phyloP scores from a whole-genome alignment of 2,113 vertebrate genomes.

The Hippocampus mohnikei region DNA sequence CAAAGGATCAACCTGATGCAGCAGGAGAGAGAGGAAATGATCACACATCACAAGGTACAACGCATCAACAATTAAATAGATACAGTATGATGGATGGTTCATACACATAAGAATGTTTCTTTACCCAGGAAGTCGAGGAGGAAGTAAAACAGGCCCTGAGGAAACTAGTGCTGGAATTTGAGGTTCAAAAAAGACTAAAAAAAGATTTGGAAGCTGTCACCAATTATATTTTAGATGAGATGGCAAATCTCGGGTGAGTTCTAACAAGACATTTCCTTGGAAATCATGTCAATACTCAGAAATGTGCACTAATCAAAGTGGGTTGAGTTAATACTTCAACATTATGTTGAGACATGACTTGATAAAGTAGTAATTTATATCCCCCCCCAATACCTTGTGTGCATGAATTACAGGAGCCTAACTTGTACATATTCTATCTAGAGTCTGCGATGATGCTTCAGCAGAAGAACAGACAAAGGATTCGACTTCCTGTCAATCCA shows the following conservation, averaged over 20 bases:
- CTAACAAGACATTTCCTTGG: neutral
- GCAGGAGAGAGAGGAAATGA: slow-evolving; percentile 75
- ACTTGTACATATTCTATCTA: slow-evolving; percentile 24
- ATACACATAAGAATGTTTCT: neutral
- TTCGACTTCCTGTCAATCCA: slow-evolving; percentile 4
- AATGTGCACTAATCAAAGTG: neutral
- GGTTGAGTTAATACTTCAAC: neutral
- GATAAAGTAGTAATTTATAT: neutral
- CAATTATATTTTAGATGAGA: slow-evolving; percentile 74
- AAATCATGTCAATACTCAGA: neutral
- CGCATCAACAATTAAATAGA: no score
- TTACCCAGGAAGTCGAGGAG: slow-evolving; percentile 77
- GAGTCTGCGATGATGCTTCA: slow-evolving; percentile 30
- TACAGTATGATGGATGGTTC: neutral
- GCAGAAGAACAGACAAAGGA: slow-evolving; percentile 21
- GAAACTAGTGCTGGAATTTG: slow-evolving; percentile 75
- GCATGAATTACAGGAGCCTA: neutral
- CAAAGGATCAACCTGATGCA: slow-evolving; percentile 77
- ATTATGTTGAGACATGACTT: neutral
- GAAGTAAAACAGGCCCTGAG: slow-evolving; percentile 76
- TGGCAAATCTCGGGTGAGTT: slow-evolving; percentile 79
- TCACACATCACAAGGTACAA: slow-evolving; percentile 79
- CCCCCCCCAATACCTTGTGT: neutral
- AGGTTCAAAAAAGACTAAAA: slow-evolving; percentile 79
- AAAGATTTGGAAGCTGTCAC: slow-evolving; percentile 74